Percentiles rank a stretch among this genome's conserved stretches.
Conservation (phyloP, 2,888 invertebrate species). For the Polyommatus iphigenia region DNA sequence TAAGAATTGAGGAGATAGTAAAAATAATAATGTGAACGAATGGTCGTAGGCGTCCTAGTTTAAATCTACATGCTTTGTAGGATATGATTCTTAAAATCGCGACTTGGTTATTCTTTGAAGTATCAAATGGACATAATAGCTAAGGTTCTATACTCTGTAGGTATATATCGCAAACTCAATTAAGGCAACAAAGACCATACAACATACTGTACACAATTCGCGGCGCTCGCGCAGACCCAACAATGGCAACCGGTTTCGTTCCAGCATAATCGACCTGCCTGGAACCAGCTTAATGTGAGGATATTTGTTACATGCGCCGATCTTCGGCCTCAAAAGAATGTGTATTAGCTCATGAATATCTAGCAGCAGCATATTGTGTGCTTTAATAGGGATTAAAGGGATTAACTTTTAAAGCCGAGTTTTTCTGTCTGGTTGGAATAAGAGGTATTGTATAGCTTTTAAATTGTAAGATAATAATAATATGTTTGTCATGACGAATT, state of each 20-base stretch:
- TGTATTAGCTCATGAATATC: slow-evolving; percentile 4
- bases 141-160: no score
- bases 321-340: neutral
- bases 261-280: slow-evolving; percentile 3
- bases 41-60: no score
- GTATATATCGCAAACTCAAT: neutral
- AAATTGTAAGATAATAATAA: no score
- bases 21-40: no score
- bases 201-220: slow-evolving; percentile 18
- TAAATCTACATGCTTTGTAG: no score
- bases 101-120: no score
- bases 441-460: no score
- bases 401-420: neutral
- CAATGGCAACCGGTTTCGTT: slow-evolving; percentile 18
- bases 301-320: neutral
- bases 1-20: no score
- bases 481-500: no score
- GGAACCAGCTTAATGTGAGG: neutral
- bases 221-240: slow-evolving; percentile 39
- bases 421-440: neutral
- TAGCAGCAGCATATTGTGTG: neutral
- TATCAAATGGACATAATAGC: no score
- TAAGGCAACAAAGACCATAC: neutral
- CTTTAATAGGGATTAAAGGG: neutral
- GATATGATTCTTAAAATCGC: no score